These are phyloP conservation scores for Siphamia tubifer DNA, from an alignment of 2,113 vertebrate species.

Conservation along the genomic window DNA sequence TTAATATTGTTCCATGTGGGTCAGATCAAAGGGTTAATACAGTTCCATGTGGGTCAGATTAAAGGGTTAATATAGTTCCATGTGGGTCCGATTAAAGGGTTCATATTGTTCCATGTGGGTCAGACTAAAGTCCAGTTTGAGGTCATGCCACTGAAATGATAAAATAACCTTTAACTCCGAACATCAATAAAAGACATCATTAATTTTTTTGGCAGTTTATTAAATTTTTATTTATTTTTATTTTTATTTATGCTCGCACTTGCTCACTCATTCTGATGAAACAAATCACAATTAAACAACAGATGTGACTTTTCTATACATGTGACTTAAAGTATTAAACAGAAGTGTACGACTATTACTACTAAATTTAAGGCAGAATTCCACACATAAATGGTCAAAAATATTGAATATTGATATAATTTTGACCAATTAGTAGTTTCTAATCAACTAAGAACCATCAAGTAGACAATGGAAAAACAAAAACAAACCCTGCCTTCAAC, in stretches of 20 bases:
- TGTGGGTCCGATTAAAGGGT: no score
- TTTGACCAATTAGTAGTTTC: conserved; percentile 59
- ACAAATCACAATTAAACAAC: conserved; percentile 69
- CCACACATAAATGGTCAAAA: conserved; percentile 67
- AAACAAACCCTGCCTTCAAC: conserved; percentile 62
- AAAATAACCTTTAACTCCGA: no score
- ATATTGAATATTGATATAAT: conserved; percentile 56
- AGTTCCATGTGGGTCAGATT: no score
- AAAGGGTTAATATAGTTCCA: no score
- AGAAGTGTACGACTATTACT: conserved; percentile 60
- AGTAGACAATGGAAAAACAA: conserved; percentile 63
- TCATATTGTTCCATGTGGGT: no score
- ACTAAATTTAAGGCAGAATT: conserved; percentile 75
- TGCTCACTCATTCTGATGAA: conserved; percentile 45
- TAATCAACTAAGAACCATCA: conserved; percentile 64
- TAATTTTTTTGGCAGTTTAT: background rate
- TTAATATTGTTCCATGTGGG: no score
- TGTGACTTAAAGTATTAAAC: conserved; percentile 60
- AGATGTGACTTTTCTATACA: conserved; percentile 51
- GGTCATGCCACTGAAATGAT: no score
- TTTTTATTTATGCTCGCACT: conserved; percentile 63
- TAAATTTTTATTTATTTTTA: conserved; percentile 66
- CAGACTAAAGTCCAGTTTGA: no score
- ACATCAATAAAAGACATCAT: background rate
- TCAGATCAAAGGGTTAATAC: no score